Conservation (phyloP, 2,888 invertebrate species). For the Ernsta delagoae region DNA sequence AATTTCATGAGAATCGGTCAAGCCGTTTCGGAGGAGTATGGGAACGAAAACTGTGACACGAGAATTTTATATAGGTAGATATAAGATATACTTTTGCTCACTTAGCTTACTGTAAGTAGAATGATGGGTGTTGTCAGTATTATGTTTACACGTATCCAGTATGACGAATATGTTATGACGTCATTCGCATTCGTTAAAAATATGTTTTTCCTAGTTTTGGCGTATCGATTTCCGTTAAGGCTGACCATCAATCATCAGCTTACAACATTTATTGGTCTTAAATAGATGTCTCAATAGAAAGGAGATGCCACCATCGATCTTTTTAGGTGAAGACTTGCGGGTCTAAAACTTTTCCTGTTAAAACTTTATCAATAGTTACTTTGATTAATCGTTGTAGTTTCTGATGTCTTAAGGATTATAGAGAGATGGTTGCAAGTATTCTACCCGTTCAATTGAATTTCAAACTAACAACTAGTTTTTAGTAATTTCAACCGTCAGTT, state of each 20-base stretch:
- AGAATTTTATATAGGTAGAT: too few species aligned
- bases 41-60: too few species aligned
- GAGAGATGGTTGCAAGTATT: background rate
- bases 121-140: too few species aligned
- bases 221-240: background rate
- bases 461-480: too few species aligned
- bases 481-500: too few species aligned
- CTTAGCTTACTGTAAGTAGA: too few species aligned
- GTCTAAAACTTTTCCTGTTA: constrained; percentile 7
- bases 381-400: constrained; percentile 7
- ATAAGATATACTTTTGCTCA: too few species aligned
- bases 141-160: too few species aligned
- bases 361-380: constrained; percentile 5
- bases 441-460: too few species aligned
- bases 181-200: background rate
- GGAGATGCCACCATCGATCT: constrained; percentile 1
- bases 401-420: background rate
- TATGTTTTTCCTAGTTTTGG: background rate
- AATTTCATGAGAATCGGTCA: too few species aligned
- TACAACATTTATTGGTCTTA: background rate
- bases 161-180: background rate
- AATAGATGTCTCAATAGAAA: constrained; percentile 1
- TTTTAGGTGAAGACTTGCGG: constrained; percentile 5
- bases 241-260: background rate
- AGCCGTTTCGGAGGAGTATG: too few species aligned